Percentiles rank a stretch among this genome's conserved stretches.
phyloP scores from a whole-genome alignment of 2,113 vertebrate species.

The Chionodraco myersi region DNA sequence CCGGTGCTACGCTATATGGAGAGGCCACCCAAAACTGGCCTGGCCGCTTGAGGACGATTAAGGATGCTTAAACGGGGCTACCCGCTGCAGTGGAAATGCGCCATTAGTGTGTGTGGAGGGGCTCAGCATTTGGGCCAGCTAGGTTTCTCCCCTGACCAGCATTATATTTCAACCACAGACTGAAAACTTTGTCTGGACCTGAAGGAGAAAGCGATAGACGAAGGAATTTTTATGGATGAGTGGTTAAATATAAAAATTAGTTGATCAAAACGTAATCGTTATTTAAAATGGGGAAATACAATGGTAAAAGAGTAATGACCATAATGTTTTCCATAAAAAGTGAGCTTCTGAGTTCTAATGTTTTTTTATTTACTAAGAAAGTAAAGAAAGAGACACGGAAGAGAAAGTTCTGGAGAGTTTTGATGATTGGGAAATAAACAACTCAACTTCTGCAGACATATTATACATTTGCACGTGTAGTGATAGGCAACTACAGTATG shows the following conservation, averaged over 20 bases:
- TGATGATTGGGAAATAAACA: slow-evolving; percentile 4
- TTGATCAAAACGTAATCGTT: slow-evolving; percentile 32
- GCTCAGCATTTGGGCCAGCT: slow-evolving; percentile 35
- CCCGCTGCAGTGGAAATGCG: no score
- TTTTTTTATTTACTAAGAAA: slow-evolving; percentile 52
- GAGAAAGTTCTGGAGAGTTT: neutral
- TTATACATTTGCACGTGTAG: neutral
- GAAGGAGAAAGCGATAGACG: slow-evolving; percentile 25
- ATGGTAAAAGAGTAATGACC: slow-evolving; percentile 14
- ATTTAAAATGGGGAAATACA: slow-evolving; percentile 27
- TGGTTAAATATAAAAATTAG: slow-evolving; percentile 23
- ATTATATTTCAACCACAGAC: slow-evolving; percentile 68
- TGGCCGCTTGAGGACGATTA: no score
- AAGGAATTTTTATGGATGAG: slow-evolving; percentile 29
- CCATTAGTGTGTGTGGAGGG: slow-evolving; percentile 33
- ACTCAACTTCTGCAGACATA: slow-evolving; percentile 2
- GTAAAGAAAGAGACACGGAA: slow-evolving; percentile 12
- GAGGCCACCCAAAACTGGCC: no score
- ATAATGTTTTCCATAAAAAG: slow-evolving; percentile 39
- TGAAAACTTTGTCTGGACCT: slow-evolving; percentile 36
- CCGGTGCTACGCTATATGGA: no score
- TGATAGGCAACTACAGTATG: neutral
- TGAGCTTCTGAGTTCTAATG: neutral
- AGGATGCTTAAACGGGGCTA: no score
- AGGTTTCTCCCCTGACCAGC: slow-evolving; percentile 51